Conservation (phyloP, 2,797 vertebrate species). For the Coregonus sp. region DNA sequence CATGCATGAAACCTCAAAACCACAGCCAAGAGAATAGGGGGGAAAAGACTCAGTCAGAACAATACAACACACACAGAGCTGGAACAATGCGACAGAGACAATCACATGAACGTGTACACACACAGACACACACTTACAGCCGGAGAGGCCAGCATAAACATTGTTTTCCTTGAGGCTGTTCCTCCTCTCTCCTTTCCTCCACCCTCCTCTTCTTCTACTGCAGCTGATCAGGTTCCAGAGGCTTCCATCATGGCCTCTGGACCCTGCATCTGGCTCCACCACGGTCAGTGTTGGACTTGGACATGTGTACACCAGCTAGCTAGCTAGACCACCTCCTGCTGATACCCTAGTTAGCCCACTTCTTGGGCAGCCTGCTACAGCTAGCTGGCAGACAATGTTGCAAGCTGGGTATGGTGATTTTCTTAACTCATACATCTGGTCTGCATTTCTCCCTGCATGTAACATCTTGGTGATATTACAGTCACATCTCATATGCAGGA, state of each 20-base stretch:
- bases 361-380: background rate
- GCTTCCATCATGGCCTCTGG: background rate
- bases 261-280: background rate
- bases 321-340: conserved; percentile 2
- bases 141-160: background rate
- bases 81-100: conserved; percentile 19
- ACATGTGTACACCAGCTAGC: background rate
- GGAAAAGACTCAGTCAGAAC: conserved; percentile 19
- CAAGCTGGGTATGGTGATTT: background rate
- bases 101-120: conserved; percentile 24
- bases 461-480: conserved; percentile 44
- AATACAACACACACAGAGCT: conserved; percentile 24
- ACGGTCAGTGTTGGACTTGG: conserved; percentile 20
- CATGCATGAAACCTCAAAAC: conserved; percentile 53
- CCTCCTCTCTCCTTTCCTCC: background rate
- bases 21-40: conserved; percentile 24
- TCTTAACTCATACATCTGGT: conserved; percentile 18
- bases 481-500: conserved; percentile 61
- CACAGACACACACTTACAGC: conserved; percentile 17
- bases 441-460: background rate
- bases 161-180: background rate
- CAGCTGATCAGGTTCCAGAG: background rate
- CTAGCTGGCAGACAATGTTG: background rate
- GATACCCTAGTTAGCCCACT: background rate
- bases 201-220: background rate